Evolutionary conservation across 1,140 invertebrate species (phyloP), one percentile per base, ranked within the genome.

Genomic region (Trachymyrmex septentrionalis): DNA sequence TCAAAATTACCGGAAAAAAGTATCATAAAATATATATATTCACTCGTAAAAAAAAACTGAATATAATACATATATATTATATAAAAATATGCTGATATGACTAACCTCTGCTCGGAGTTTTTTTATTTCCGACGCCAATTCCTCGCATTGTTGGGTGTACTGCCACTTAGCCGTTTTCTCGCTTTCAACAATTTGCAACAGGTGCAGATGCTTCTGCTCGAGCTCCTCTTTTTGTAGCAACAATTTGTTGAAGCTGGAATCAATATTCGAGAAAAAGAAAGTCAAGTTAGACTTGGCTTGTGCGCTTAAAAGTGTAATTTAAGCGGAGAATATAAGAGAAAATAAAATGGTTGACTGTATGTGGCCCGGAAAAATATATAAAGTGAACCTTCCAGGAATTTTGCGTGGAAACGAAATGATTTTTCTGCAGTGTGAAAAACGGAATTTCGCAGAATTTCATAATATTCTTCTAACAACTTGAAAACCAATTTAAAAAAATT

Each of bases 151-250:
- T 92, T 98, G 97, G 0, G 98, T 98, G 94, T 99, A 99, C 94
- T 99, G 98, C 97, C 98, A 99, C 92, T 99, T 98, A 0, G 98
- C 98, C 6, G 98, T 99, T 92, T 98, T 97, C 94, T 99, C 98
- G 86, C 97, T 98, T 94, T 99, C 98, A 19, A 99, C 97, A 30
- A 99, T 98, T 95, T 99, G 98, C 67, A 99, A 96, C 50, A 99
- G 96, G 94, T 99, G 98, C 27, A 99, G 95, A 95, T 99, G 98
- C 94, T 99, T 98, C 94, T 99, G 98, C 91, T 99, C 98, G 89
- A 99, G 94, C 94, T 99, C 98, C 94, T 99, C 98, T 93, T 99
- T 99, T 95, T 98, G 97, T 61, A 98, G 96, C 38, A 98, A 95
- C 63, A 99, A 95, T 95, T 99, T 99, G 96, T 98, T 99, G 96